A percentile compares a stretch with the other conserved stretches of the same genome.
These are phyloP conservation scores for Hypothenemus hampei DNA, from an alignment of 1,140 invertebrate genomes.

Conservation along the genomic window DNA sequence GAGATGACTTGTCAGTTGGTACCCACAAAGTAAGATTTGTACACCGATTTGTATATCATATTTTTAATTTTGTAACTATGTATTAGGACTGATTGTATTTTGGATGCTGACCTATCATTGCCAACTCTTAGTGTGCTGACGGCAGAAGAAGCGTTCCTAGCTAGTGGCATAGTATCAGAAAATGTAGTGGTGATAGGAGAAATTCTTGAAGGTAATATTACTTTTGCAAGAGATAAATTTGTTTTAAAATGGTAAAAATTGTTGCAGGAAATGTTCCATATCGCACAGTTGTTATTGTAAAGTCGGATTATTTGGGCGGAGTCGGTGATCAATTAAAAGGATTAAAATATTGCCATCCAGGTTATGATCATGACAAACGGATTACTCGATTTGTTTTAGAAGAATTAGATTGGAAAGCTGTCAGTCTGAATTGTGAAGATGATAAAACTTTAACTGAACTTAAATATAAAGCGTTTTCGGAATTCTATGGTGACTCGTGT, in stretches of 20 bases:
- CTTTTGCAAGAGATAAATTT: not conserved
- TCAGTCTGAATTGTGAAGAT: conserved; percentile 32
- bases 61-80: not conserved
- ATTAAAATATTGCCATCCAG: conserved; percentile 59
- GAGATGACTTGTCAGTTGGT: conserved; percentile 3
- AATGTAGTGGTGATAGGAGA: conserved; percentile 23
- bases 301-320: conserved; percentile 38
- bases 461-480: conserved; percentile 50
- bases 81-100: conserved; percentile 33
- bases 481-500: conserved; percentile 59
- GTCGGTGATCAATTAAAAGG: conserved; percentile 47
- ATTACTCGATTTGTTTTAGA: conserved; percentile 57
- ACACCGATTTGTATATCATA: not conserved
- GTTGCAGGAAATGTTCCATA: conserved; percentile 52
- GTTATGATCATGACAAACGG: conserved; percentile 50
- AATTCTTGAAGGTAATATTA: conserved; percentile 20
- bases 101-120: conserved; percentile 28
- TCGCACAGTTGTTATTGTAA: conserved; percentile 55
- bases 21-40: conserved; percentile 15
- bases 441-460: conserved; percentile 50
- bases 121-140: conserved; percentile 26
- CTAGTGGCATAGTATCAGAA: conserved; percentile 16
- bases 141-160: conserved; percentile 33
- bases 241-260: conserved; percentile 9
- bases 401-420: conserved; percentile 51